Conservation (phyloP, 2,888 invertebrate genomes). For the Drosophila villosipedis region DNA sequence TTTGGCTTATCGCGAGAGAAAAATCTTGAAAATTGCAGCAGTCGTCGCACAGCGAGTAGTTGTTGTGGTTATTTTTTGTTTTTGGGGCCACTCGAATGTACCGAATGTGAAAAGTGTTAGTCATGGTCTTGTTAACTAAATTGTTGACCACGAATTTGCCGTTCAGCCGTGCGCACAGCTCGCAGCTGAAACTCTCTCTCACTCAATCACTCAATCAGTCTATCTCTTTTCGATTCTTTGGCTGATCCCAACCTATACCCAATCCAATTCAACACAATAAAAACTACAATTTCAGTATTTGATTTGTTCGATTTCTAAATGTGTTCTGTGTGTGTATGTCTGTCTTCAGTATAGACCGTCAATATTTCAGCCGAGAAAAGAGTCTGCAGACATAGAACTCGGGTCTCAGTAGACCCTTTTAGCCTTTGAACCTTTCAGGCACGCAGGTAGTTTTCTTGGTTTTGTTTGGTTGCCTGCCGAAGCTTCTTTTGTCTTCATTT, state of each 20-base stretch:
- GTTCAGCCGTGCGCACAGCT: conserved; percentile 28
- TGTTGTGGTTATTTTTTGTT: conserved; percentile 24
- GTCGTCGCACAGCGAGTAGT: conserved; percentile 17
- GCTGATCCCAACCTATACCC: conserved; percentile 25
- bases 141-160: conserved; percentile 74
- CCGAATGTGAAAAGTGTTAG: conserved; percentile 73
- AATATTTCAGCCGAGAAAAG: conserved; percentile 57
- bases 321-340: conserved; percentile 9
- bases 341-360: conserved; percentile 30
- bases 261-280: conserved; percentile 46
- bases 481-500: conserved; percentile 65
- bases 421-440: conserved; percentile 75
- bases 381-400: conserved; percentile 23
- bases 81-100: conserved; percentile 58
- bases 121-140: conserved; percentile 82
- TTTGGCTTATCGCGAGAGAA: conserved; percentile 80
- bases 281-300: conserved; percentile 54
- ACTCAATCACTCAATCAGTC: neutral
- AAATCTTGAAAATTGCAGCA: conserved; percentile 78
- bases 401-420: conserved; percentile 61
- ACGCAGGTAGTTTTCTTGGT: conserved; percentile 65
- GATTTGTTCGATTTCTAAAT: conserved; percentile 66
- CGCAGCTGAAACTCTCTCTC: conserved; percentile 7
- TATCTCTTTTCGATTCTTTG: conserved; percentile 11
- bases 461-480: conserved; percentile 1